These are phyloP conservation scores for Genyomyrus donnyi DNA, from an alignment of 2,113 vertebrate species.

Conservation along the genomic window DNA sequence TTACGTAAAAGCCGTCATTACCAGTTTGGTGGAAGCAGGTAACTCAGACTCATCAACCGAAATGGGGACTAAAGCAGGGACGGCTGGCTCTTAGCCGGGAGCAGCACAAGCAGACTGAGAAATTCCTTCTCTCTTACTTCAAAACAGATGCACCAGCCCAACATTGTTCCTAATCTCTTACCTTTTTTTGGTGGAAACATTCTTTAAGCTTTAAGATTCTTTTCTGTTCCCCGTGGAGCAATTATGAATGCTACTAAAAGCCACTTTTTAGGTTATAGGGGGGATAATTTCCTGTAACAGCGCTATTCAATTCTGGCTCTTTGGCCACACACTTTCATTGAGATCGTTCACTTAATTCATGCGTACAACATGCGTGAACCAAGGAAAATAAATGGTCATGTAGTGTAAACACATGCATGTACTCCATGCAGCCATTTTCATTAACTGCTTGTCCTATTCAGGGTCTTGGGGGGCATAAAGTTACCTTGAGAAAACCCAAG, in stretches of 20 bases:
- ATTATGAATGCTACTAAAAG: neutral
- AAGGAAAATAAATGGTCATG: neutral
- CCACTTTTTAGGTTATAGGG: neutral
- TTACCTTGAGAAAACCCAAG: neutral
- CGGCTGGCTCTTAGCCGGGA: neutral
- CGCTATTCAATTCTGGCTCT: neutral
- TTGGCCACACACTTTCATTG: neutral
- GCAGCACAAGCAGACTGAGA: neutral
- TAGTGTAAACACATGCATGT: neutral
- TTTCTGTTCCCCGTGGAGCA: neutral
- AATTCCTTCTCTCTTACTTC: neutral
- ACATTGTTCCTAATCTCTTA: neutral
- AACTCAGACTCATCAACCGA: conserved; percentile 6
- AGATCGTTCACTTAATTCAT: neutral
- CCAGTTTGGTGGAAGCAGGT: neutral
- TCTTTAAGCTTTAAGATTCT: neutral
- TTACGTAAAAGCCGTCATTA: conserved; percentile 7
- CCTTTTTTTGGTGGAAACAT: neutral
- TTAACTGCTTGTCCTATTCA: neutral
- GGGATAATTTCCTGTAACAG: neutral
- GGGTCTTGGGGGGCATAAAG: neutral
- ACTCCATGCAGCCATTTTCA: neutral
- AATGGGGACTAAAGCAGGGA: neutral
- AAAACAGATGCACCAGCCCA: neutral
- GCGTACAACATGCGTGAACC: neutral